Evolutionary conservation across 23 tunicate species (phyloP).

Genomic region (Ascidia mentula): DNA sequence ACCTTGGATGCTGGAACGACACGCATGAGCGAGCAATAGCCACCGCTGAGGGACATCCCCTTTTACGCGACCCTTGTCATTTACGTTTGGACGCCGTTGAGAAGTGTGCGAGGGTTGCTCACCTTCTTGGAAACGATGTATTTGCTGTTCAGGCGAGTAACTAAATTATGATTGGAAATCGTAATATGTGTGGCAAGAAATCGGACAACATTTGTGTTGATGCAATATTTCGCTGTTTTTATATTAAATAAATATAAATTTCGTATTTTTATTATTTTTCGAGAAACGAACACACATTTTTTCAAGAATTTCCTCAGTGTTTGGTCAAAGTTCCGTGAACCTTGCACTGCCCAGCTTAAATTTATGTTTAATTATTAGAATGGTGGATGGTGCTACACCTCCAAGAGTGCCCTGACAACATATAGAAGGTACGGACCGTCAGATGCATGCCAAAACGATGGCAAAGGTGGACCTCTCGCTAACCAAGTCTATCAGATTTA

Average conservation of each 20-base stretch:
- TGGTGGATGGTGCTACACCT: conserved; percentile 6
- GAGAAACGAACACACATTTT: too few relatives aligned
- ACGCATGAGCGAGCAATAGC: not conserved
- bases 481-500: conserved; percentile 1
- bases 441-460: not conserved
- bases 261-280: too few relatives aligned
- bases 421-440: not conserved
- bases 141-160: conserved; percentile 1
- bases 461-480: conserved; percentile 1
- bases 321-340: too few relatives aligned
- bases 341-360: too few relatives aligned
- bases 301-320: too few relatives aligned
- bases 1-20: conserved; percentile 1
- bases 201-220: too few relatives aligned
- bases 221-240: too few relatives aligned
- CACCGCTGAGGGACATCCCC: conserved; percentile 11
- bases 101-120: conserved; percentile 3
- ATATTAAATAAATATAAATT: too few relatives aligned
- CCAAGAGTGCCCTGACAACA: not conserved
- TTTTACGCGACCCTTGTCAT: not conserved
- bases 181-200: too few relatives aligned
- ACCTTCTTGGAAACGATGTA: not conserved
- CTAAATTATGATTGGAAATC: too few relatives aligned
- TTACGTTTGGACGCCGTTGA: not conserved
- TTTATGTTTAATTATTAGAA: not conserved